Conservation (phyloP, 2,888 invertebrate genomes). For the Julus scandinavius region DNA sequence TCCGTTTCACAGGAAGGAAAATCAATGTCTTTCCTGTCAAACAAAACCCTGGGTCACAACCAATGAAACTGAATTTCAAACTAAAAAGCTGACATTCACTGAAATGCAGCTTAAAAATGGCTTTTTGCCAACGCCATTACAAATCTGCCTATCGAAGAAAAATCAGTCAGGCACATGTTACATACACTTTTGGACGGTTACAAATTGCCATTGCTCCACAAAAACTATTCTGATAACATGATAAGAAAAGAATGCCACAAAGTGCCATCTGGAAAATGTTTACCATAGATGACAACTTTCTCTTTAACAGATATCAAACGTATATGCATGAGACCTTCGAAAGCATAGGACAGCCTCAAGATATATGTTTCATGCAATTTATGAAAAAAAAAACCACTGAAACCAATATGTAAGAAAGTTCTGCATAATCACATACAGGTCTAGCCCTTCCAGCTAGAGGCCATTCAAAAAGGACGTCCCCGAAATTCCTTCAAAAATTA, state of each 20-base stretch:
- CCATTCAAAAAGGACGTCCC: too few relatives aligned
- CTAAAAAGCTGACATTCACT: background rate
- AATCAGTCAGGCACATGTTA: background rate
- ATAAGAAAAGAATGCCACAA: background rate
- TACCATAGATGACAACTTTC: background rate
- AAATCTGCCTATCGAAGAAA: background rate
- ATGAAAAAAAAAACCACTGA: too few relatives aligned
- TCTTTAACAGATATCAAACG: background rate
- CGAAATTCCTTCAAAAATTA: too few relatives aligned
- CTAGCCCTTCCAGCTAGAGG: too few relatives aligned
- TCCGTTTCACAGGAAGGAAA: background rate
- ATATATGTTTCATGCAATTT: too few relatives aligned
- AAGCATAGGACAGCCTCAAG: background rate
- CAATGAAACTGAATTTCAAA: background rate
- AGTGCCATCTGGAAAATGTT: background rate
- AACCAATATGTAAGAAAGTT: too few relatives aligned
- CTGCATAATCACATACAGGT: too few relatives aligned
- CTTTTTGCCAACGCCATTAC: background rate
- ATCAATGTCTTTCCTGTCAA: background rate
- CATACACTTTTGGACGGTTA: background rate
- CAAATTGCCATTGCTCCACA: background rate
- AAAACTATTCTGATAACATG: background rate
- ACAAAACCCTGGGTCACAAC: background rate
- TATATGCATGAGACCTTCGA: background rate
- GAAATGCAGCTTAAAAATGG: background rate